Conservation (phyloP, 2,797 vertebrate species). For the Menidia menidia region DNA sequence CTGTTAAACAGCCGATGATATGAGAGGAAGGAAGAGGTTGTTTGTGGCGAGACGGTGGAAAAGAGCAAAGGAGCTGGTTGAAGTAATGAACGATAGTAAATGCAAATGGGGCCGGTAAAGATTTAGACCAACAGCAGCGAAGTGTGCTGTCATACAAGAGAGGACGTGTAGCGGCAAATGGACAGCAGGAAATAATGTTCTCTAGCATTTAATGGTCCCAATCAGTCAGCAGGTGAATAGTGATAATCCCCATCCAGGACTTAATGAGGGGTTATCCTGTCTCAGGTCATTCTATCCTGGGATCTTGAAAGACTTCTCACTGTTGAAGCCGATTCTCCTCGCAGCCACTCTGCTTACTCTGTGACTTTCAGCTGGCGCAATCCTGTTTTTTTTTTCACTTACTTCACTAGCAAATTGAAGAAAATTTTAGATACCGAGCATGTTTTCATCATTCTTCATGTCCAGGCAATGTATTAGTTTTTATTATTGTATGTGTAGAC, state of each 20-base stretch:
- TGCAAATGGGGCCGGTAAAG: slow-evolving; percentile 52
- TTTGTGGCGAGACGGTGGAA: slow-evolving; percentile 56
- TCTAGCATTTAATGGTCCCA: slow-evolving; percentile 52
- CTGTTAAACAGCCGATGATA: slow-evolving; percentile 52
- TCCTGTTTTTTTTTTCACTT: background rate
- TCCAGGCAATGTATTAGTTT: background rate
- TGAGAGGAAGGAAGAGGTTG: slow-evolving; percentile 51
- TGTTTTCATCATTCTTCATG: background rate
- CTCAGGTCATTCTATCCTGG: slow-evolving; percentile 50
- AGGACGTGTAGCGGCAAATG: slow-evolving; percentile 48
- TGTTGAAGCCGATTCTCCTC: slow-evolving; percentile 26
- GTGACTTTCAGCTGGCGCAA: slow-evolving; percentile 11
- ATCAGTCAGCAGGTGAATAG: slow-evolving; percentile 51
- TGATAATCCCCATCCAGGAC: slow-evolving; percentile 52
- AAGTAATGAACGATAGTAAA: slow-evolving; percentile 46
- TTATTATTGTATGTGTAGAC: background rate
- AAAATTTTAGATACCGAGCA: slow-evolving; percentile 2
- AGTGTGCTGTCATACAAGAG: slow-evolving; percentile 44
- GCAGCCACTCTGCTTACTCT: slow-evolving; percentile 26
- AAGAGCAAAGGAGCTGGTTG: slow-evolving; percentile 35
- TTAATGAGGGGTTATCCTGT: slow-evolving; percentile 63
- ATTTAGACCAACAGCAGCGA: slow-evolving; percentile 46
- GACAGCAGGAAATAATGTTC: slow-evolving; percentile 55
- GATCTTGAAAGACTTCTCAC: slow-evolving; percentile 47
- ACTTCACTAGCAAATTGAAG: background rate